Base-by-base conservation (phyloP, 2,888 invertebrate species). In the Mythimna albipuncta region DNA sequence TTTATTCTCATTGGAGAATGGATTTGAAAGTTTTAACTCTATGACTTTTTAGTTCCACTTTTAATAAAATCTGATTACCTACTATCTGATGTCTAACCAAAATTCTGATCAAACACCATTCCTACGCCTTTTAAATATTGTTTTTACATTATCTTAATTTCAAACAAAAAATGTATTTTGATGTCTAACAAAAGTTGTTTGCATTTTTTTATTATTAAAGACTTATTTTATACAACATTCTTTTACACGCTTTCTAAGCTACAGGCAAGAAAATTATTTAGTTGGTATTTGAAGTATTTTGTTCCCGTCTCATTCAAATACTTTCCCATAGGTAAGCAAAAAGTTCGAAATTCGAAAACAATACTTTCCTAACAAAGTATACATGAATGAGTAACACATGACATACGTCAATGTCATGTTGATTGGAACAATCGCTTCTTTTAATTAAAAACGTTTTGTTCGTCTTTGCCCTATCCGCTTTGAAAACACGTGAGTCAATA, bases 401-500 rank as follows among this genome's bases (percentile, higher is more conserved):
- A 75, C 71, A 72, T 81, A 64, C 61, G 59, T 76, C 84, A 79
- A 54, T 74, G 81, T 85, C 84, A 78, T 62, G 66, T 81, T 65
- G 74, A 81, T 86, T 74, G 77, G 59, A 72, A 77, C 83, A 82
- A 85, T 80, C 61, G 75, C 72, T 64, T 50, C 63, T 74, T 72
- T 73, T 82, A 85, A 85, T 86, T 82, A 81, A 71, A 77, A 74
- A 74, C 72, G 72, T 63, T 82, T 75, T 83, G 82, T 85, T 83
- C 85, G 70, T 71, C 67, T 75, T 59, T 66, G 64, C 32, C 50
- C 57, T 58, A 74, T 73, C 41, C 66, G 69, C 82, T 72, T 76
- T 63, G 35, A 44, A 41, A 64, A 58, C 59, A 38, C 58, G 54
- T 66, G 58, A 77, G 35, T 69, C 61, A 79, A 64, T 62, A 44